These are phyloP conservation scores for Chaetogeoica ovagalla DNA, from an alignment of 2,888 invertebrate genomes.

Conservation along the genomic window DNA sequence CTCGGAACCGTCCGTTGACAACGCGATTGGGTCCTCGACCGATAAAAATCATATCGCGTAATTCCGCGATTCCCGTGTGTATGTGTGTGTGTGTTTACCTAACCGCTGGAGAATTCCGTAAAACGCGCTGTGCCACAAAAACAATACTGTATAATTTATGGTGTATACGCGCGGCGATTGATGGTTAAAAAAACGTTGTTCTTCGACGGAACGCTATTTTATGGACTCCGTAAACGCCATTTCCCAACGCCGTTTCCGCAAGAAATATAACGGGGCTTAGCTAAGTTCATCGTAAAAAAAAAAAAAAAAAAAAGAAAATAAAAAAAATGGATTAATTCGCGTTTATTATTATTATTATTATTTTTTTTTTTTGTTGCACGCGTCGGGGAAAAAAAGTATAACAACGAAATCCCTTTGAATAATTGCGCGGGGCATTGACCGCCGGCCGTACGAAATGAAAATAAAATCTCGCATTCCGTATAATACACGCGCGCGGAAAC, in stretches of 20 bases:
- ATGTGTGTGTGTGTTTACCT: background rate
- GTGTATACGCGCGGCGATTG: background rate
- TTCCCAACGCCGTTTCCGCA: slow-evolving; percentile 29
- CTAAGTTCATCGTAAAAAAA: slow-evolving; percentile 30
- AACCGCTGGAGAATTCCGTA: slow-evolving; percentile 8
- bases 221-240: slow-evolving; percentile 14
- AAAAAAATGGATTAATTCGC: slow-evolving; percentile 49
- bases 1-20: slow-evolving; percentile 22
- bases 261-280: slow-evolving; percentile 1
- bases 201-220: slow-evolving; percentile 19
- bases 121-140: background rate
- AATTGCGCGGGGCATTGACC: slow-evolving; percentile 49
- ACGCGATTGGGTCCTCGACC: slow-evolving; percentile 34
- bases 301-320: too few relatives aligned
- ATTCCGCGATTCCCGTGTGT: background rate
- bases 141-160: slow-evolving; percentile 26
- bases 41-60: background rate
- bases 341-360: too few relatives aligned
- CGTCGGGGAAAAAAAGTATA: slow-evolving; percentile 27
- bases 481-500: background rate
- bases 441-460: slow-evolving; percentile 33
- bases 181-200: slow-evolving; percentile 38
- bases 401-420: slow-evolving; percentile 32
- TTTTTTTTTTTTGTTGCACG: slow-evolving; percentile 19
- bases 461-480: slow-evolving; percentile 33